Evolutionary conservation across 2,113 vertebrate species (phyloP).

Genomic region (Eolophus roseicapilla): DNA sequence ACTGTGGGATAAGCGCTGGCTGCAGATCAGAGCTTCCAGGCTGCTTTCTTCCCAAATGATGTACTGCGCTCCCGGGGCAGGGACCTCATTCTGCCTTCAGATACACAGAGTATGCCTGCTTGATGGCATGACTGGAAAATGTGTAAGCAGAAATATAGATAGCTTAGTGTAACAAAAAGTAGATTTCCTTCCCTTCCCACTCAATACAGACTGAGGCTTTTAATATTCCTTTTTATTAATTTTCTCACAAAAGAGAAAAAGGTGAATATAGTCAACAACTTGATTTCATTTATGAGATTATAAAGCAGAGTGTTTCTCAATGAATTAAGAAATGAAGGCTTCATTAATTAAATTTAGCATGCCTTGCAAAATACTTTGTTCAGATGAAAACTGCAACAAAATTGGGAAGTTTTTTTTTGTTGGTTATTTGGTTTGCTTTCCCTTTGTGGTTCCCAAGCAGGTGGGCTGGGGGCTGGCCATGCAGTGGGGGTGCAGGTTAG

Average conservation of each 20-base stretch:
- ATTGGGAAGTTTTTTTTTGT: rapidly evolving
- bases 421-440: background rate
- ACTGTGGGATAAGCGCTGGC: background rate
- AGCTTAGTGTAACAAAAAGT: background rate
- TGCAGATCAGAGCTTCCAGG: conserved; percentile 3
- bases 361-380: background rate
- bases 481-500: background rate
- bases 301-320: conserved; percentile 10
- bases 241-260: conserved; percentile 19
- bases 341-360: background rate
- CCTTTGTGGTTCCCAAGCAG: background rate
- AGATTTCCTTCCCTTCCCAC: background rate
- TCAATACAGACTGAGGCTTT: background rate
- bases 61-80: background rate
- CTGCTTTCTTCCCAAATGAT: background rate
- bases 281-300: conserved; percentile 2
- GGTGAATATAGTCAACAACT: background rate
- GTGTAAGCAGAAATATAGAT: background rate
- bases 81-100: background rate
- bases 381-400: background rate
- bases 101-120: background rate
- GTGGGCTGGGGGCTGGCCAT: background rate
- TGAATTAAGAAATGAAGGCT: background rate
- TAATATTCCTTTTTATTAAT: background rate
- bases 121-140: background rate